Base-by-base conservation (phyloP, 2,888 invertebrate species). In the Orchesella flavescens region DNA sequence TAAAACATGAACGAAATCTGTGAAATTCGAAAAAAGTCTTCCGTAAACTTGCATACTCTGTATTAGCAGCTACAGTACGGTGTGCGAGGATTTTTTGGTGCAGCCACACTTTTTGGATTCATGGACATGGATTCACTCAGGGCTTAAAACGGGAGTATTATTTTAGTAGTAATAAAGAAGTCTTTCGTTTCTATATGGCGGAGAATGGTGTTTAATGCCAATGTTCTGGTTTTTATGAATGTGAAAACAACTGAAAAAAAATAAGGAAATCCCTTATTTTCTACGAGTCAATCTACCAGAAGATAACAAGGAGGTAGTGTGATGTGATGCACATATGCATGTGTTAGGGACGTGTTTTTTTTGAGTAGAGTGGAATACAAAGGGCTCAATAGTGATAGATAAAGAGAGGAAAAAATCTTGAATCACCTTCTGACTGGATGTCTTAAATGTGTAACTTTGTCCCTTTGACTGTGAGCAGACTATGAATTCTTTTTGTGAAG, bases 231-330 rank as follows among this genome's bases (percentile, higher is more conserved):
- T 66, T 76, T 57, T 76, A 66, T 43, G 53, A 59, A 57, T 66
- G 66, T 75, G 75, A 65, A 74, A 75, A 65, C 75, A 66, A 63
- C 49, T 65, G 75, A 49, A 34, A 49, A 46, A 74, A 43, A n/a
- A n/a, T n/a, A 43, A 55, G 68, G 76, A 68, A 76, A 76, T 74
- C 2, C 49, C 55, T 21, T 13, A 19, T 68, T 46, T 68, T 23
- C 68, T 13, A 44, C 46, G 10, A 49, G 13, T 15, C 44, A 17
- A 19, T 49, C 44, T 49, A 17, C 17, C n/a, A 59, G 21, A 66
- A 69, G 76, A 77, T 68, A 69, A 57, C 43, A 43, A 15, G 17
- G 12, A 17, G 43, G 34, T 34, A 34, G 43, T 66, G 44, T 46
- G 43, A 43, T 66, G 44, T 46, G 43, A 43, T 43, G 15, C n/a